Percentiles rank a stretch among this genome's conserved stretches.
Evolutionary conservation across 1,140 invertebrate species (phyloP).

Genomic region (Caenorhabditis inopinata): DNA sequence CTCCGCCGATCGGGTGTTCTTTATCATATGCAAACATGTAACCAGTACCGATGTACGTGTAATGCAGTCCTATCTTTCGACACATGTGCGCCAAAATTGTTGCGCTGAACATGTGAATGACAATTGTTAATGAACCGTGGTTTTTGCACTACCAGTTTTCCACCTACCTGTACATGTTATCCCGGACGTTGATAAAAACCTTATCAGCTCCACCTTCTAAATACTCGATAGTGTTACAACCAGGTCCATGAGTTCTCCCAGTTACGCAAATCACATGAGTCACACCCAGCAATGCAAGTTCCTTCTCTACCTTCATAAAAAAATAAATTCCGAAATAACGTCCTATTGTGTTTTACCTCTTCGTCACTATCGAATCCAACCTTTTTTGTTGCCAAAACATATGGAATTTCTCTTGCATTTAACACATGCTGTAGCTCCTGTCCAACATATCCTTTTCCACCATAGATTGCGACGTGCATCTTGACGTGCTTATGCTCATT

Average conservation of each 20-base stretch:
- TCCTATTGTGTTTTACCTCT: too few species aligned
- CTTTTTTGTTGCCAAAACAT: slow-evolving; percentile 48
- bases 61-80: slow-evolving; percentile 60
- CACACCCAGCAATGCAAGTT: slow-evolving; percentile 51
- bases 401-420: slow-evolving; percentile 24
- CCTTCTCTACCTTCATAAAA: slow-evolving; percentile 53
- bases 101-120: slow-evolving; percentile 44
- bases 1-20: slow-evolving; percentile 60
- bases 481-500: slow-evolving; percentile 46
- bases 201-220: slow-evolving; percentile 65
- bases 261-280: slow-evolving; percentile 65
- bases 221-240: slow-evolving; percentile 64
- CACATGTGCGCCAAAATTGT: slow-evolving; percentile 54
- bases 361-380: slow-evolving; percentile 53
- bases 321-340: too few species aligned
- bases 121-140: too few species aligned
- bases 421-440: slow-evolving; percentile 55
- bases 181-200: slow-evolving; percentile 59
- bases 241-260: slow-evolving; percentile 62
- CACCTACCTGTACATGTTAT: slow-evolving; percentile 57
- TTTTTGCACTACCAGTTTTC: not conserved
- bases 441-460: slow-evolving; percentile 65
- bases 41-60: slow-evolving; percentile 63
- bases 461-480: slow-evolving; percentile 62
- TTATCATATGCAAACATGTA: slow-evolving; percentile 65